Evolutionary conservation across 2,113 vertebrate species (phyloP).

Genomic region (Cettia cetti): DNA sequence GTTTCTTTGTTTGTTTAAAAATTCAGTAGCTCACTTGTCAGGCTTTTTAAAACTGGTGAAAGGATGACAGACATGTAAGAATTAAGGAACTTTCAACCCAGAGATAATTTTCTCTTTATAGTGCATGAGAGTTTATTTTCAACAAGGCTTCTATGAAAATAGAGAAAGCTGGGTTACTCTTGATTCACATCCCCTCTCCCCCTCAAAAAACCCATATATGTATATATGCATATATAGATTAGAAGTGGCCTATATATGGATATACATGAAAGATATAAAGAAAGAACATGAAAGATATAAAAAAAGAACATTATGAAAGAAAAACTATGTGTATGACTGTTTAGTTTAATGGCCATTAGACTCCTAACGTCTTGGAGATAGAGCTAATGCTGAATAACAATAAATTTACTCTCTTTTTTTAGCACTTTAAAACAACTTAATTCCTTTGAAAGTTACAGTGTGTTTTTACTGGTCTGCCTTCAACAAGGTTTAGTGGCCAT

Average conservation of each 20-base stretch:
- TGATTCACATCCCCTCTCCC: rapidly evolving
- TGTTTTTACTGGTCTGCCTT: constrained; percentile 1
- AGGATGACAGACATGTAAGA: background rate
- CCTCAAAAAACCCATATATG: background rate
- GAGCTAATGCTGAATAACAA: background rate
- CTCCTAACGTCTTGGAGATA: background rate
- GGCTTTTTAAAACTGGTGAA: background rate
- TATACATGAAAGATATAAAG: background rate
- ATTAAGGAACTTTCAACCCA: background rate
- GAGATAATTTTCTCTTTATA: background rate
- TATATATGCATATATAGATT: background rate
- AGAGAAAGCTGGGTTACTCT: background rate
- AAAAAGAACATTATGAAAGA: background rate
- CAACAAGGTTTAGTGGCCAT: background rate
- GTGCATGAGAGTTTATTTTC: background rate
- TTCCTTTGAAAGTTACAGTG: background rate
- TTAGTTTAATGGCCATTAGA: background rate
- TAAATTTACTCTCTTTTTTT: background rate
- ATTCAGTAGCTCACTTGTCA: background rate
- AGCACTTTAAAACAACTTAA: background rate
- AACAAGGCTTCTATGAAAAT: background rate
- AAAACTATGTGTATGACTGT: background rate
- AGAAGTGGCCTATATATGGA: background rate
- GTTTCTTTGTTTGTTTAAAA: background rate
- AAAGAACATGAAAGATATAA: background rate